These are phyloP conservation scores for Priocnemis perturbator DNA, from an alignment of 2,888 invertebrate genomes.

Conservation along the genomic window DNA sequence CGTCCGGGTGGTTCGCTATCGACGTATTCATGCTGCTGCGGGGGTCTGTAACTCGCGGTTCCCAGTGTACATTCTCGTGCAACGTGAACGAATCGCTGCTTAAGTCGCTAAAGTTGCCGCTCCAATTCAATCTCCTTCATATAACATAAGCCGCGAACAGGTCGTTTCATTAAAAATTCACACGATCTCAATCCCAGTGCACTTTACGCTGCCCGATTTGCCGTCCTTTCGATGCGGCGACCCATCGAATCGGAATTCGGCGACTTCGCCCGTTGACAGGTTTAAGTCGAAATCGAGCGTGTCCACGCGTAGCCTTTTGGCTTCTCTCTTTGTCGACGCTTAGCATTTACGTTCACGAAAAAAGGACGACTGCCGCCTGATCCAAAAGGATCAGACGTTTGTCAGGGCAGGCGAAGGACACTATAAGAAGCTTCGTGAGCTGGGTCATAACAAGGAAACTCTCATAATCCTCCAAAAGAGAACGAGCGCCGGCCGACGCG, in stretches of 20 bases:
- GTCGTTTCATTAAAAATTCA: too few species aligned
- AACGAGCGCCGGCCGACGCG: constrained; percentile 44
- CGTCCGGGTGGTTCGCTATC: not conserved
- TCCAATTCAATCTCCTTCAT: too few species aligned
- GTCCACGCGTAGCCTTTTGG: not conserved
- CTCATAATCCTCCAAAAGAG: constrained; percentile 61
- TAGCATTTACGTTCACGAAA: constrained; percentile 23
- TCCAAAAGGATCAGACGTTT: constrained; percentile 52
- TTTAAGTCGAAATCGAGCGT: constrained; percentile 18
- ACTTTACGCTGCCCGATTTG: too few species aligned
- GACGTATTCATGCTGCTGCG: too few species aligned
- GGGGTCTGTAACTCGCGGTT: too few species aligned
- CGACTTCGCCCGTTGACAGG: constrained; percentile 20
- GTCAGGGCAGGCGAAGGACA: constrained; percentile 43
- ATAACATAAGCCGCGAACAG: too few species aligned
- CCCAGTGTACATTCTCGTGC: too few species aligned
- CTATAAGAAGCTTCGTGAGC: constrained; percentile 41
- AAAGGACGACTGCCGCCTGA: constrained; percentile 21
- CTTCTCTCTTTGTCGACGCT: constrained; percentile 17
- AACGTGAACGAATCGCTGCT: too few species aligned
- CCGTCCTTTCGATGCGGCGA: too few species aligned
- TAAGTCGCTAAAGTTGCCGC: too few species aligned
- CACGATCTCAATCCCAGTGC: too few species aligned
- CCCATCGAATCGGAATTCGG: too few species aligned
- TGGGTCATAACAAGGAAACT: constrained; percentile 52